Base-by-base conservation (phyloP, 2,797 vertebrate species). In the Borostomias antarcticus region DNA sequence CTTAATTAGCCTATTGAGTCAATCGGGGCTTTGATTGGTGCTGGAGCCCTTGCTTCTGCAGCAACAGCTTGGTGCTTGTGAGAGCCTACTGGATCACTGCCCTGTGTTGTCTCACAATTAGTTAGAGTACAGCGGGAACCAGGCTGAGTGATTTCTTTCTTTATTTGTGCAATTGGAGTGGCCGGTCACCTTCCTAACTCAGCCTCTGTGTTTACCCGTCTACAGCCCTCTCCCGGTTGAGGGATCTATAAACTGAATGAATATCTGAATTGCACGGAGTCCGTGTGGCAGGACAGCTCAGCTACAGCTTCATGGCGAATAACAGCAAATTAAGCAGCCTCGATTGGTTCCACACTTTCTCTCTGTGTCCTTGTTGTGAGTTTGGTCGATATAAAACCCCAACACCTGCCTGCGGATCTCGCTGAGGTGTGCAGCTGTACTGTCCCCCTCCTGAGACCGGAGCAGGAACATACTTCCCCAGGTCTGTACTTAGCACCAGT, bases 1-100 rank as follows among this genome's bases (percentile, higher is more conserved):
- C 69, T 77, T 80, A 83, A 83, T 83, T 76, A 78, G 73, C 70
- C 76, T 68, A 78, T 80, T 80, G 70, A 72, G 73, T 78, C 76
- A 83, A 80, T 80, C 76, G 76, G 78, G 48, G 74, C 64, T 69
- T 76, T 83, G 81, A 82, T 82, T 82, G 81, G 81, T 78, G 32
- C 64, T 48, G 64, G 48, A 43, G 30, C 32, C 47, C 37, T 45
- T 50, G 70, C 69, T 64, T 23, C 17, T 28, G 28, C 13, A 23
- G 37, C 40, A 43, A 59, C 58, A 59, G 58, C 58, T 35, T 43
- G 35, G 37, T 37, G 21, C 58, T 56, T 56, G 28, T 32, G 48
- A 32, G 28, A 19, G 33, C 57, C 33, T 30, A 23, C 35, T 59
- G 57, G 57, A 40, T 37, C 57, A 23, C 5, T 43, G 57, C 57